Conservation (phyloP, 1,140 invertebrate species). For the Radopholus similis region DNA sequence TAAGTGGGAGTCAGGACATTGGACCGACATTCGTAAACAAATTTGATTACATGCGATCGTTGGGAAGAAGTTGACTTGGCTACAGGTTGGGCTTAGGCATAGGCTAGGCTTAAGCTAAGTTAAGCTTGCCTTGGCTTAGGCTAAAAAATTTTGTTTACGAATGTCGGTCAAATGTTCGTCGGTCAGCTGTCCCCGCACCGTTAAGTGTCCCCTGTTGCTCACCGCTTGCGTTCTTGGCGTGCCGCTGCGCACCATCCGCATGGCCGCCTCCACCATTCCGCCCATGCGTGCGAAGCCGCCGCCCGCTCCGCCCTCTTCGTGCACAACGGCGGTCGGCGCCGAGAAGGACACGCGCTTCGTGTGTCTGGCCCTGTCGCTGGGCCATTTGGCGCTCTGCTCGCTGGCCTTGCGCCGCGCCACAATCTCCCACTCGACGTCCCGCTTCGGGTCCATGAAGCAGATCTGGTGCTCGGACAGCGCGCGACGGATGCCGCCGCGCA, state of each 20-base stretch:
- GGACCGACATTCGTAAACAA: too few species aligned
- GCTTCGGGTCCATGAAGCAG: slow-evolving; percentile 13
- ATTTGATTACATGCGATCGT: too few species aligned
- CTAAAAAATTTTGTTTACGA: too few species aligned
- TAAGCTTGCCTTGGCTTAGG: too few species aligned
- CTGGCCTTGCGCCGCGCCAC: neutral
- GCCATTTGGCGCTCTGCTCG: neutral
- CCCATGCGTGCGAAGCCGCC: neutral
- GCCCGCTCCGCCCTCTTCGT: neutral
- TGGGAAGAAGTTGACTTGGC: too few species aligned
- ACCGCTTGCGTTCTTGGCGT: too few species aligned
- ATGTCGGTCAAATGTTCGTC: too few species aligned
- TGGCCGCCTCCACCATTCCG: neutral
- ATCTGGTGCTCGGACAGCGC: slow-evolving; percentile 13
- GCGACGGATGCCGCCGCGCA: neutral
- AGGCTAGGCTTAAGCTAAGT: too few species aligned
- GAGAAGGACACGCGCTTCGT: slow-evolving; percentile 17
- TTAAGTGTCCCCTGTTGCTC: too few species aligned
- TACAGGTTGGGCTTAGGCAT: too few species aligned
- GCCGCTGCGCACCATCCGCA: neutral
- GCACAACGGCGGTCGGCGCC: neutral
- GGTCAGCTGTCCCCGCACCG: too few species aligned
- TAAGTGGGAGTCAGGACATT: too few species aligned
- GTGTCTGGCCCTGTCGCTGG: neutral
- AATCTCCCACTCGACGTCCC: slow-evolving; percentile 12